A percentile compares a stretch with the other conserved stretches of the same genome.
These are phyloP conservation scores for Felis catus DNA, from an alignment of 2,113 vertebrate genomes.

Conservation along the genomic window DNA sequence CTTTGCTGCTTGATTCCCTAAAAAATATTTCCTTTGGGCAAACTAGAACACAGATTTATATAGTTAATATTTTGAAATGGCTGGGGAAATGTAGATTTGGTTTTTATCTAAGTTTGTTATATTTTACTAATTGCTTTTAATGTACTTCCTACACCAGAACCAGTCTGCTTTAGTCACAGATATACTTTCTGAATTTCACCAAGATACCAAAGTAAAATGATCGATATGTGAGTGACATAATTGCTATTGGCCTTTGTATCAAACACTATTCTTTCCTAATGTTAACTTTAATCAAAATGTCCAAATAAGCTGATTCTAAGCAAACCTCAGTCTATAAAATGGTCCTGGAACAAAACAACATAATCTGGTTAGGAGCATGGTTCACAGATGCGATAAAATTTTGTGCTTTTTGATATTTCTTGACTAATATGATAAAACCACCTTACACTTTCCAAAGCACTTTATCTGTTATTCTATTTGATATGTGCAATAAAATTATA, in stretches of 20 bases:
- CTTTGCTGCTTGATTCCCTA: background rate
- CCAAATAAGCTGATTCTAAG: constrained; percentile 54
- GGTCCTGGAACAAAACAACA: background rate
- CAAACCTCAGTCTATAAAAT: constrained; percentile 12
- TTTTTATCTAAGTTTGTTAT: constrained; percentile 82
- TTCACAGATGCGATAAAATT: constrained; percentile 34
- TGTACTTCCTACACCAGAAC: constrained; percentile 65
- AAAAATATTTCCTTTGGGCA: background rate
- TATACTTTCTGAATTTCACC: constrained; percentile 75
- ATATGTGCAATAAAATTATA: constrained; percentile 10
- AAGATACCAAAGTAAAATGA: constrained; percentile 79
- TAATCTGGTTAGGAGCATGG: constrained; percentile 19
- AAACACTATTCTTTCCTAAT: constrained; percentile 24
- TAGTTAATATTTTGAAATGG: constrained; percentile 22
- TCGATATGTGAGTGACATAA: constrained; percentile 71
- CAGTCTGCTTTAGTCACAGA: constrained; percentile 78
- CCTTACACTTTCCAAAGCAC: constrained; percentile 7
- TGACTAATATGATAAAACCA: constrained; percentile 28
- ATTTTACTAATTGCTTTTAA: constrained; percentile 84
- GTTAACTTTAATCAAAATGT: constrained; percentile 60
- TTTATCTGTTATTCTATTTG: constrained; percentile 53
- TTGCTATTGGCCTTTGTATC: constrained; percentile 57
- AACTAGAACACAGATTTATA: background rate
- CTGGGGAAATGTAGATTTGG: constrained; percentile 40
- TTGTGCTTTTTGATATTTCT: constrained; percentile 49